phyloP scores from a whole-genome alignment of 2,888 invertebrate species.

The Leptopilina syphax region DNA sequence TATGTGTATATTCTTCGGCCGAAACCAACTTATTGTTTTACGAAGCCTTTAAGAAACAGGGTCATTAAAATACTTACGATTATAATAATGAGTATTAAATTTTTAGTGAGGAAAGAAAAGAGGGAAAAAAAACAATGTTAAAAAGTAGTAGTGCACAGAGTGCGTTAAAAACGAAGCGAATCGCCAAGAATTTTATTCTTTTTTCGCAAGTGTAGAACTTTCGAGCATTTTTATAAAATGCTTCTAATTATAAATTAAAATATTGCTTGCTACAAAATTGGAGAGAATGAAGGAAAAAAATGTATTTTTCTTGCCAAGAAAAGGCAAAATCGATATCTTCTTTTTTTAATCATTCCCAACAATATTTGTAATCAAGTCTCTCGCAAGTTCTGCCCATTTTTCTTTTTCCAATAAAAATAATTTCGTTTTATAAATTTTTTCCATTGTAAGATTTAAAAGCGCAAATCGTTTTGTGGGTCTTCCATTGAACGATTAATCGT shows the following conservation, averaged over 20 bases:
- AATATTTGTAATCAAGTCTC: background rate
- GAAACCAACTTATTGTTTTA: conserved; percentile 64
- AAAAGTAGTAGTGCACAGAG: conserved; percentile 23
- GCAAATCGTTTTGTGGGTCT: conserved; percentile 26
- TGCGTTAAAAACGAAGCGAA: conserved; percentile 31
- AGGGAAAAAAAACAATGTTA: conserved; percentile 47
- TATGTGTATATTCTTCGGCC: conserved; percentile 54
- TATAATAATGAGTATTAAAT: conserved; percentile 65
- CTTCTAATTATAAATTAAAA: conserved; percentile 1
- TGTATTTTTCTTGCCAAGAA: background rate
- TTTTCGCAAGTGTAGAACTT: background rate
- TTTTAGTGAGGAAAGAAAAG: conserved; percentile 54
- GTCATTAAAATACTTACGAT: conserved; percentile 66
- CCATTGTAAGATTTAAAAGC: conserved; percentile 2
- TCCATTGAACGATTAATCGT: conserved; percentile 43
- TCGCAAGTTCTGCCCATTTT: conserved; percentile 6
- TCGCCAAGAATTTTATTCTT: background rate
- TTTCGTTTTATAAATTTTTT: background rate
- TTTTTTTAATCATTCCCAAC: no score
- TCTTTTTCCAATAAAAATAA: background rate
- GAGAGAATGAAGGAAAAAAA: background rate
- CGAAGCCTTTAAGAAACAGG: conserved; percentile 70
- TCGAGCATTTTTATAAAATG: conserved; percentile 2
- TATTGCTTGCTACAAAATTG: background rate
- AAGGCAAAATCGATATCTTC: no score